Percentiles rank a stretch among this genome's conserved stretches.
Evolutionary conservation across 2,797 vertebrate genomes (phyloP).

Genomic region (Crocidura indochinensis): DNA sequence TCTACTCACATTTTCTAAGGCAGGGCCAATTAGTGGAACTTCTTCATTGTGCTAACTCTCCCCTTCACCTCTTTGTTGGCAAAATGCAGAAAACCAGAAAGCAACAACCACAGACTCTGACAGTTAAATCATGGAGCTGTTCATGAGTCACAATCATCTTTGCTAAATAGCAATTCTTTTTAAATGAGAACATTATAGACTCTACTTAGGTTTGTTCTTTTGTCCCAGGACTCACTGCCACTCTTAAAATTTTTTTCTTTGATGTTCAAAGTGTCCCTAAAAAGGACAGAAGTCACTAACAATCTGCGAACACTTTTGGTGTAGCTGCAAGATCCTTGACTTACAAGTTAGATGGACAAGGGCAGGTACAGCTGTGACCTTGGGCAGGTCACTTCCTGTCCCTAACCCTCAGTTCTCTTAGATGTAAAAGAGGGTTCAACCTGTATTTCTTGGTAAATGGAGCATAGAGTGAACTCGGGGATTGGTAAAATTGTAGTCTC

Average conservation of each 20-base stretch:
- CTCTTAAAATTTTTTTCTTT: conserved; percentile 26
- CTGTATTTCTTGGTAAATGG: neutral
- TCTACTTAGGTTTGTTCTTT: neutral
- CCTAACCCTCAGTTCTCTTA: neutral
- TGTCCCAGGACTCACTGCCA: neutral
- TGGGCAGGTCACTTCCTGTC: neutral
- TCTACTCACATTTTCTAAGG: conserved; percentile 8
- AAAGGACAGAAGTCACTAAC: conserved; percentile 1
- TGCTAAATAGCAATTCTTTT: conserved; percentile 33
- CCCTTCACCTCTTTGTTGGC: conserved; percentile 30
- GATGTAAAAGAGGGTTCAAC: neutral
- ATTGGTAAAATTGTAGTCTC: neutral
- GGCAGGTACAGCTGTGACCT: neutral
- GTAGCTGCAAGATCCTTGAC: neutral
- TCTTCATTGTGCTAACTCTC: neutral
- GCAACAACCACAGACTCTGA: conserved; percentile 36
- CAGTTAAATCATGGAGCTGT: neutral
- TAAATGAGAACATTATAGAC: neutral
- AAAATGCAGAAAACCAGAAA: neutral
- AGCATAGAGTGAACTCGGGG: neutral
- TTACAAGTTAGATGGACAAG: neutral
- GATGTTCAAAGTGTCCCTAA: neutral
- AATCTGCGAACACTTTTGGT: neutral
- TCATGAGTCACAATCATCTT: neutral
- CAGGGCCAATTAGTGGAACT: neutral